These are phyloP conservation scores for Anas bernieri DNA, from an alignment of 2,797 vertebrate species.

Conservation along the genomic window DNA sequence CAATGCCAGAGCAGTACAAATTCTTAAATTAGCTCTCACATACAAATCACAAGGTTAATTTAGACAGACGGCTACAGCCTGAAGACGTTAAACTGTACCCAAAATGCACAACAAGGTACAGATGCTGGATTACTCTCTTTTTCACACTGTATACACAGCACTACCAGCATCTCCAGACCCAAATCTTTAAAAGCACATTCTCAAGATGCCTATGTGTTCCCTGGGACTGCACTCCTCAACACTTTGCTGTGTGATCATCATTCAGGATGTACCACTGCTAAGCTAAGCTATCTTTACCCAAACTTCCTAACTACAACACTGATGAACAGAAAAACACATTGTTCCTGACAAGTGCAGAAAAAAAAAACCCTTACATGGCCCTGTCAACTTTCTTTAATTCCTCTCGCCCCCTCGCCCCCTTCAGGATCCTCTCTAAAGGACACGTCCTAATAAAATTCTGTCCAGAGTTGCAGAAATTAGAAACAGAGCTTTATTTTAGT, in stretches of 20 bases:
- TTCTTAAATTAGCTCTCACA: not conserved
- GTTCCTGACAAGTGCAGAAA: not conserved
- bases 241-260: not conserved
- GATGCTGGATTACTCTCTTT: not conserved
- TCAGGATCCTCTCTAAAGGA: not conserved
- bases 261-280: not conserved
- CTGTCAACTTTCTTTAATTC: not conserved
- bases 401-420: accelerated
- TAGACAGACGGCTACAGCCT: not conserved
- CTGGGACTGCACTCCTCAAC: not conserved
- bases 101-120: not conserved
- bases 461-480: not conserved
- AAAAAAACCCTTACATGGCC: not conserved
- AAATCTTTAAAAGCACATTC: not conserved
- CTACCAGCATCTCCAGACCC: not conserved
- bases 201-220: accelerated
- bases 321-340: not conserved
- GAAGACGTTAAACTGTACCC: not conserved
- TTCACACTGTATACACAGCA: not conserved
- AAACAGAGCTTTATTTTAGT: not conserved
- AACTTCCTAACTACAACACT: not conserved
- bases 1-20: not conserved
- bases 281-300: not conserved
- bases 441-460: not conserved
- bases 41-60: not conserved